phyloP scores from a whole-genome alignment of 2,888 invertebrate genomes.

The Blera fallax region DNA sequence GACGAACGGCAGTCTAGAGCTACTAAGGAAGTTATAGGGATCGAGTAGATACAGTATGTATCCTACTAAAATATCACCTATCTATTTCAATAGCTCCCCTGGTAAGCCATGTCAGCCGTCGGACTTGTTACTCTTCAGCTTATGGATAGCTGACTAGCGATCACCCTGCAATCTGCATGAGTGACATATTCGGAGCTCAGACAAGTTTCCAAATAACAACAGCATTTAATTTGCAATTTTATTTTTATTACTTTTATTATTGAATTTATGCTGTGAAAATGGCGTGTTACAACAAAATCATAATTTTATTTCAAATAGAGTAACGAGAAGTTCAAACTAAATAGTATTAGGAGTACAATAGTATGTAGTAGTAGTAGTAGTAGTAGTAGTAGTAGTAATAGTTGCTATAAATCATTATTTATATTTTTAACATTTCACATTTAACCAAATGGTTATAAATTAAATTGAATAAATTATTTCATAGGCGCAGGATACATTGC shows the following conservation, averaged over 20 bases:
- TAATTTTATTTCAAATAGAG: constrained; percentile 49
- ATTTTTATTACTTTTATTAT: constrained; percentile 59
- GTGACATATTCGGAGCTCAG: too few relatives aligned
- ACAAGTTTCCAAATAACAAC: not conserved
- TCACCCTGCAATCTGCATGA: too few relatives aligned
- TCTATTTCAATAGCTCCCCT: too few relatives aligned
- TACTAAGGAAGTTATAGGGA: too few relatives aligned
- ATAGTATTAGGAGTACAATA: constrained; percentile 32
- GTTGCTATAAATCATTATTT: not conserved
- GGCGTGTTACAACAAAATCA: constrained; percentile 71
- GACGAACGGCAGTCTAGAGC: too few relatives aligned
- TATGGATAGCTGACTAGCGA: too few relatives aligned
- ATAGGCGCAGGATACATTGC: not conserved
- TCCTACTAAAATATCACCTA: too few relatives aligned
- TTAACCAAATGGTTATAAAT: constrained; percentile 18
- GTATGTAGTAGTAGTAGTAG: constrained; percentile 13
- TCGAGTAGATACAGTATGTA: too few relatives aligned
- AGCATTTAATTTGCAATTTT: constrained; percentile 39
- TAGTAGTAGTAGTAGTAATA: constrained; percentile 14
- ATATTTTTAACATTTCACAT: not conserved
- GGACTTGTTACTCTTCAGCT: too few relatives aligned
- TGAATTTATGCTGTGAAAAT: constrained; percentile 68
- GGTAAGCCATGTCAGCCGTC: too few relatives aligned
- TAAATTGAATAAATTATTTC: constrained; percentile 7
- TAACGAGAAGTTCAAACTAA: constrained; percentile 58